Evolutionary conservation across 2,888 invertebrate genomes (phyloP).

Genomic region (Acrobasis repandana): DNA sequence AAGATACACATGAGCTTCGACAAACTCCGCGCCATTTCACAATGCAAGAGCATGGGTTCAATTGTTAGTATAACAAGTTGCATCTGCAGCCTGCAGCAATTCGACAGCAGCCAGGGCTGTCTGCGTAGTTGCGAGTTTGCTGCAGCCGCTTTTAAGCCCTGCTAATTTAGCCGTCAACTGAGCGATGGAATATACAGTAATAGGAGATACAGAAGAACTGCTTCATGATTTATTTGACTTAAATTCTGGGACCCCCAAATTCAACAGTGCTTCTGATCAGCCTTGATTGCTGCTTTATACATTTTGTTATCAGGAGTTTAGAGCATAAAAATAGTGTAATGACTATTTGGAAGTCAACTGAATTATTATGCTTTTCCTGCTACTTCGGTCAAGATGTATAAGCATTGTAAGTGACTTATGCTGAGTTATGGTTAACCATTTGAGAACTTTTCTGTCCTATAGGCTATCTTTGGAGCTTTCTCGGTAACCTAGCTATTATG

Average conservation of each 20-base stretch:
- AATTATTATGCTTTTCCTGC: too few relatives aligned
- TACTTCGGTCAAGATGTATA: too few relatives aligned
- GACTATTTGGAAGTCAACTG: too few relatives aligned
- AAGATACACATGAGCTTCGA: constrained; percentile 4
- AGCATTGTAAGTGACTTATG: too few relatives aligned
- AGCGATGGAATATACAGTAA: constrained; percentile 25
- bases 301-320: too few relatives aligned
- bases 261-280: not conserved
- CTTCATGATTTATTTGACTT: not conserved
- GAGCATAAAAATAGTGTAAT: too few relatives aligned
- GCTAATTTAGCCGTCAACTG: constrained; percentile 44
- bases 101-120: constrained; percentile 23
- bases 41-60: constrained; percentile 31
- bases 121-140: constrained; percentile 35
- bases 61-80: constrained; percentile 45
- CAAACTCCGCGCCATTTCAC: constrained; percentile 10
- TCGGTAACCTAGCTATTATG: too few relatives aligned
- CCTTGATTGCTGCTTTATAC: too few relatives aligned
- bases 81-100: constrained; percentile 38
- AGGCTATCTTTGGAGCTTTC: too few relatives aligned
- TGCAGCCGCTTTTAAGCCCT: constrained; percentile 23
- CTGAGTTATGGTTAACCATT: too few relatives aligned
- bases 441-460: too few relatives aligned
- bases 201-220: not conserved
- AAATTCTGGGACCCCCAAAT: not conserved